Evolutionary conservation across 1,140 invertebrate genomes (phyloP).

Genomic region (Lasaia peninsularis): DNA sequence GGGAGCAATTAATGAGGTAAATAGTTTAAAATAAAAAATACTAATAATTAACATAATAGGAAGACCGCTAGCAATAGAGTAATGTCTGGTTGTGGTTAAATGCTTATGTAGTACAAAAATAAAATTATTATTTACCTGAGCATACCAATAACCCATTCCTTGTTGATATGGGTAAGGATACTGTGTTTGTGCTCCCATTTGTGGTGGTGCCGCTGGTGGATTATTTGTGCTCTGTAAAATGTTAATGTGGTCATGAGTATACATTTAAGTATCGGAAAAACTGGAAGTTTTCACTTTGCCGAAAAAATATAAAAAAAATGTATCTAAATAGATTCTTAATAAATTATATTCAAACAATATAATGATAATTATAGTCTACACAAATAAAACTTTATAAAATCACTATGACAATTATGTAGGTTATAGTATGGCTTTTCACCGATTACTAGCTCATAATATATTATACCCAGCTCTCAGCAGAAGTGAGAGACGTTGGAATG

Average conservation of each 20-base stretch:
- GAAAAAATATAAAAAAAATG: neutral
- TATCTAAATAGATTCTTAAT: neutral
- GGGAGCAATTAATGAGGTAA: too few species aligned
- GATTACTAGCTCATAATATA: too few species aligned
- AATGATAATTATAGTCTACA: too few species aligned
- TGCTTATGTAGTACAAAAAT: neutral
- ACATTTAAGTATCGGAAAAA: neutral
- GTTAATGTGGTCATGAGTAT: slow-evolving; percentile 8
- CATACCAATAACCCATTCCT: slow-evolving; percentile 71
- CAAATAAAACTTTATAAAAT: too few species aligned
- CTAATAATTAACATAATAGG: neutral
- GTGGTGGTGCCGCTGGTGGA: slow-evolving; percentile 51
- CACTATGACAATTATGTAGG: too few species aligned
- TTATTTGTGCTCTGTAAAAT: slow-evolving; percentile 62
- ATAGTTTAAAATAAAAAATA: too few species aligned
- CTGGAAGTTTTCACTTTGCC: neutral
- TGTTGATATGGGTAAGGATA: slow-evolving; percentile 70
- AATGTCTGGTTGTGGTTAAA: neutral
- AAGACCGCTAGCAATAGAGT: too few species aligned
- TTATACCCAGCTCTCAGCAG: too few species aligned
- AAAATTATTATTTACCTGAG: slow-evolving; percentile 56
- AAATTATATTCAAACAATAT: neutral
- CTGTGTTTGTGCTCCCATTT: slow-evolving; percentile 64
- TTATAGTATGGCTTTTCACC: too few species aligned
- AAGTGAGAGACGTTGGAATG: too few species aligned